phyloP scores from a whole-genome alignment of 2,888 invertebrate genomes.

The Macaria notata region DNA sequence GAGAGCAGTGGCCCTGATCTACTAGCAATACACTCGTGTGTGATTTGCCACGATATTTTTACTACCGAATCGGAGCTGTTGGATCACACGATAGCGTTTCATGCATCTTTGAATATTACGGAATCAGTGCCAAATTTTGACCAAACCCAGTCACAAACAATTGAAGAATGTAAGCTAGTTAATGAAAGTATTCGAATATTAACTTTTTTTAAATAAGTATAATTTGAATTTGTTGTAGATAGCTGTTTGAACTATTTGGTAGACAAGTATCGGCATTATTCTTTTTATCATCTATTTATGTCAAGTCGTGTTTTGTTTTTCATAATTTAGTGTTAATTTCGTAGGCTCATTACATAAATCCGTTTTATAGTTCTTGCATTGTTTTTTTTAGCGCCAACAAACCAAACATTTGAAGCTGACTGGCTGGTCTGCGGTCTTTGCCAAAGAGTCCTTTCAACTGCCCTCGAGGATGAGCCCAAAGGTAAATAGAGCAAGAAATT shows the following conservation, averaged over 20 bases:
- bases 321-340: too few relatives aligned
- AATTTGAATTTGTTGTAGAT: too few relatives aligned
- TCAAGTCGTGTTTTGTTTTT: too few relatives aligned
- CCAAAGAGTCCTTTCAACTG: slow-evolving; percentile 69
- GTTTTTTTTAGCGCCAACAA: slow-evolving; percentile 36
- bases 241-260: too few relatives aligned
- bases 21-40: slow-evolving; percentile 68
- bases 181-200: too few relatives aligned
- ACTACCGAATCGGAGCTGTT: slow-evolving; percentile 69
- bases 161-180: slow-evolving; percentile 3
- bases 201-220: too few relatives aligned
- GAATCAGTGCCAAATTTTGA: slow-evolving; percentile 30
- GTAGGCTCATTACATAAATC: too few relatives aligned
- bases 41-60: slow-evolving; percentile 73
- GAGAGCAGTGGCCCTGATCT: slow-evolving; percentile 58
- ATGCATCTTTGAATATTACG: slow-evolving; percentile 51
- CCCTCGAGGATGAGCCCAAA: slow-evolving; percentile 64
- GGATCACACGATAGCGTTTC: slow-evolving; percentile 68
- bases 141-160: neutral
- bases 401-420: slow-evolving; percentile 57
- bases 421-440: slow-evolving; percentile 71
- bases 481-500: slow-evolving; percentile 42
- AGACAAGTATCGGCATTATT: too few relatives aligned
- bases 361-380: too few relatives aligned
- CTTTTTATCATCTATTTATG: too few relatives aligned